Conservation (phyloP, 1,140 invertebrate genomes). For the Drosophila athabasca region DNA sequence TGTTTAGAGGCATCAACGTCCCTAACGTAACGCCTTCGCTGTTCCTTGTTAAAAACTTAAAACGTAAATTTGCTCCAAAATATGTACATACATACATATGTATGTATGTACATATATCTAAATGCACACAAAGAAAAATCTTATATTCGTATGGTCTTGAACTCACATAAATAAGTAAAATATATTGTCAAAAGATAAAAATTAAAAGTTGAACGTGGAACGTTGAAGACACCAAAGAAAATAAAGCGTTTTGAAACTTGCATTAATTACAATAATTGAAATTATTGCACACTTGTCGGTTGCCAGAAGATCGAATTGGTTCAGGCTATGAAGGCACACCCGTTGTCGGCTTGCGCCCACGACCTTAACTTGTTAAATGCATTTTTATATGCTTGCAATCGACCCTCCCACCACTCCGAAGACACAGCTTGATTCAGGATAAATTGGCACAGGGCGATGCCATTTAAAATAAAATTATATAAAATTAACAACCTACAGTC, state of each 20-base stretch:
- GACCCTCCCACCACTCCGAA: constrained; percentile 14
- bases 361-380: constrained; percentile 76
- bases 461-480: constrained; percentile 72
- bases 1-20: too few relatives aligned
- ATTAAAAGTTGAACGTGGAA: background rate
- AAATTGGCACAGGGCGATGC: constrained; percentile 21
- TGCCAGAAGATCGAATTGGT: constrained; percentile 31
- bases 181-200: constrained; percentile 64
- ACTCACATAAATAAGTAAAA: constrained; percentile 41
- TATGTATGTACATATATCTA: too few relatives aligned
- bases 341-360: too few relatives aligned
- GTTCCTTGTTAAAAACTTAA: too few relatives aligned
- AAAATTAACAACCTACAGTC: constrained; percentile 83
- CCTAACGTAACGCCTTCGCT: too few relatives aligned
- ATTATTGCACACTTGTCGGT: constrained; percentile 82
- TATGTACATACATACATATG: too few relatives aligned
- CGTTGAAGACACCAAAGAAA: constrained; percentile 12
- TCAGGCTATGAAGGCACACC: background rate
- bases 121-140: background rate
- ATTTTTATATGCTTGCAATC: constrained; percentile 62
- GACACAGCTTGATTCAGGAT: constrained; percentile 21
- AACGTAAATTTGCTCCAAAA: background rate
- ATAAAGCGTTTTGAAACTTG: constrained; percentile 48
- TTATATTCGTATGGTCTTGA: constrained; percentile 37
- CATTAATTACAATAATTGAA: constrained; percentile 83